These are phyloP conservation scores for Andrena fulva DNA, from an alignment of 2,888 invertebrate species.

Conservation along the genomic window DNA sequence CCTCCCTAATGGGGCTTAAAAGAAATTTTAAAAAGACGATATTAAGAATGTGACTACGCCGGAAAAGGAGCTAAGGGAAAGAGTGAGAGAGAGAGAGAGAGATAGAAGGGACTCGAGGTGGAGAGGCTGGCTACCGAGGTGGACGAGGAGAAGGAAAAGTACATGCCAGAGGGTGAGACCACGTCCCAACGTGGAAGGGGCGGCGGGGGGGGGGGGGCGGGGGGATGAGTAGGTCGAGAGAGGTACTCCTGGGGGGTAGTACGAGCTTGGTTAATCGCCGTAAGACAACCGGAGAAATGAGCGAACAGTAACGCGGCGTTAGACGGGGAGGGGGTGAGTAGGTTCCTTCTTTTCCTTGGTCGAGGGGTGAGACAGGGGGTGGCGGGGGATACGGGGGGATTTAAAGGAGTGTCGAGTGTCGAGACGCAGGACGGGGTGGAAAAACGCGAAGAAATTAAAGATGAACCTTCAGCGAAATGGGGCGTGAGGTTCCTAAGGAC, in stretches of 20 bases:
- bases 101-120: conserved; percentile 62
- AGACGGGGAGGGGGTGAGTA: conserved; percentile 37
- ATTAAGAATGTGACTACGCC: conserved; percentile 84
- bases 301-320: conserved; percentile 79
- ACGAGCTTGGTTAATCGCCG: conserved; percentile 84
- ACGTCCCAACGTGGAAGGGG: conserved; percentile 47
- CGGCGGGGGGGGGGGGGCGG: conserved; percentile 36
- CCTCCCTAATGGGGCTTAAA: conserved; percentile 84
- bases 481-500: conserved; percentile 84
- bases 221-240: conserved; percentile 53
- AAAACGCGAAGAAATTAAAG: conserved; percentile 85
- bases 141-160: conserved; percentile 54
- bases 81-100: neutral
- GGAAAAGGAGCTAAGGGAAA: conserved; percentile 61
- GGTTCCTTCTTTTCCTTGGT: conserved; percentile 46
- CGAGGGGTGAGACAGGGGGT: conserved; percentile 37
- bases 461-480: conserved; percentile 84
- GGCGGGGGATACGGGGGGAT: conserved; percentile 76
- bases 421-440: conserved; percentile 62
- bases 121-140: conserved; percentile 37
- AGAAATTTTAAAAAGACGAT: conserved; percentile 84
- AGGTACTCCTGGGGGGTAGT: conserved; percentile 66
- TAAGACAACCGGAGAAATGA: conserved; percentile 85
- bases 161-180: conserved; percentile 62
- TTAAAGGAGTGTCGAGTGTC: conserved; percentile 83